Conservation (phyloP, 2,888 invertebrate species). For the Merodon equestris region DNA sequence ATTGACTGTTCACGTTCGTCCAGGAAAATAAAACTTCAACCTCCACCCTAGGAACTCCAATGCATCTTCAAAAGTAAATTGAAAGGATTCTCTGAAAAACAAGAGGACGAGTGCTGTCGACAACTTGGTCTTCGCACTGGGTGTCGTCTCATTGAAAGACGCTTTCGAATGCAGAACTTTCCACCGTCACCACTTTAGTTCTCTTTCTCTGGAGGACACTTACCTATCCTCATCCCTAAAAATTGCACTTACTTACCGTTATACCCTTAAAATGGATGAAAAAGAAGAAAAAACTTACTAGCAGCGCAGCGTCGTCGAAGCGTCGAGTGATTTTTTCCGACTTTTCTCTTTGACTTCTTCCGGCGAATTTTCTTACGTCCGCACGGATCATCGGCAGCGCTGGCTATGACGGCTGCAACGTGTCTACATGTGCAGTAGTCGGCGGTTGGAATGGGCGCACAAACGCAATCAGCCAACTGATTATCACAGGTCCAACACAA, state of each 20-base stretch:
- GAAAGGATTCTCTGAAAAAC: constrained; percentile 36
- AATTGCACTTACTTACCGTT: too few relatives aligned
- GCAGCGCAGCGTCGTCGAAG: constrained; percentile 66
- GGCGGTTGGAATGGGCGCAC: constrained; percentile 34
- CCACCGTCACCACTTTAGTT: neutral
- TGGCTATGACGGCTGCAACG: constrained; percentile 17
- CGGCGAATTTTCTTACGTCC: constrained; percentile 69
- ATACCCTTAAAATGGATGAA: neutral
- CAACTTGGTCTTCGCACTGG: constrained; percentile 5
- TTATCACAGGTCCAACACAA: constrained; percentile 72
- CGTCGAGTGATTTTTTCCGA: constrained; percentile 72
- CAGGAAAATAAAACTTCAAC: constrained; percentile 9
- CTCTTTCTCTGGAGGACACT: constrained; percentile 29
- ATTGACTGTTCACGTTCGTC: constrained; percentile 37
- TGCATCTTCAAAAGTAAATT: neutral
- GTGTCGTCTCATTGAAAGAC: constrained; percentile 6
- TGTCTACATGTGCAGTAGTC: constrained; percentile 58
- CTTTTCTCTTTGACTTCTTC: constrained; percentile 70
- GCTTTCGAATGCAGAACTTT: constrained; percentile 53
- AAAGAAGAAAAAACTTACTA: constrained; percentile 65
- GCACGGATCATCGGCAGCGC: constrained; percentile 44
- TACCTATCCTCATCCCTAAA: neutral
- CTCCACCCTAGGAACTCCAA: too few relatives aligned
- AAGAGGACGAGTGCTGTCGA: constrained; percentile 3
- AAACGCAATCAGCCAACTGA: constrained; percentile 70